A percentile compares a stretch with the other conserved stretches of the same genome.
phyloP scores from a whole-genome alignment of 2,888 invertebrate species.

The Habroteleia sp. region DNA sequence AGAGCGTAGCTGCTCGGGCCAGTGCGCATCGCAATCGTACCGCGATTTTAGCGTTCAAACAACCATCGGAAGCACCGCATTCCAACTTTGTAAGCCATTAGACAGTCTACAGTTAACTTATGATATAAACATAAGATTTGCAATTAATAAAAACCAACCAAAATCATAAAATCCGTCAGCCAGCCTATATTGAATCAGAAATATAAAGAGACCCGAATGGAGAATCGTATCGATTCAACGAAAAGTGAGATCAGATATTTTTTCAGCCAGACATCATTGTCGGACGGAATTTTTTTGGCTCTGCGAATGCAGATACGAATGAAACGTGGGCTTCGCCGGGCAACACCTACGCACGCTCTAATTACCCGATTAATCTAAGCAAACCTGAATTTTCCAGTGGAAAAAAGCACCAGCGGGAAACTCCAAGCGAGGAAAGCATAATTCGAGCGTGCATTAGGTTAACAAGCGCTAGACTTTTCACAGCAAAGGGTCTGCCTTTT shows the following conservation, averaged over 20 bases:
- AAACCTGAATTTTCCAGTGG: conserved; percentile 14
- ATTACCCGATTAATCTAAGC: conserved; percentile 7
- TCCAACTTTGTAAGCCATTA: conserved; percentile 43
- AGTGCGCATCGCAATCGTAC: conserved; percentile 66
- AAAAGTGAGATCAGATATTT: too few species aligned
- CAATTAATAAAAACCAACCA: too few species aligned
- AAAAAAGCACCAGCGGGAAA: conserved; percentile 25
- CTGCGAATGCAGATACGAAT: too few species aligned
- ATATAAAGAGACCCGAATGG: too few species aligned
- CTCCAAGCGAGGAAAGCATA: conserved; percentile 4
- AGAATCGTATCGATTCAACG: too few species aligned
- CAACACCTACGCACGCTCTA: conserved; percentile 30
- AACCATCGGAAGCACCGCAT: conserved; percentile 48
- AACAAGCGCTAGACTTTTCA: conserved; percentile 26
- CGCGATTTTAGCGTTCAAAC: conserved; percentile 59
- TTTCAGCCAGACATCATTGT: too few species aligned
- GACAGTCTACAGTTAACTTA: conserved; percentile 34
- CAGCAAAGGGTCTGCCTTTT: too few species aligned
- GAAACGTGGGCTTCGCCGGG: too few species aligned
- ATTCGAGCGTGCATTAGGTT: conserved; percentile 8
- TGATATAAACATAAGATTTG: conserved; percentile 30
- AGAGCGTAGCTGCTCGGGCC: conserved; percentile 68
- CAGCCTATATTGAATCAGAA: too few species aligned
- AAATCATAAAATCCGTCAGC: too few species aligned
- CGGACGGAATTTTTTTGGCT: too few species aligned